Percentiles rank a stretch among this genome's conserved stretches.
These are phyloP conservation scores for Panulirus ornatus DNA, from an alignment of 1,140 invertebrate genomes.

Conservation along the genomic window DNA sequence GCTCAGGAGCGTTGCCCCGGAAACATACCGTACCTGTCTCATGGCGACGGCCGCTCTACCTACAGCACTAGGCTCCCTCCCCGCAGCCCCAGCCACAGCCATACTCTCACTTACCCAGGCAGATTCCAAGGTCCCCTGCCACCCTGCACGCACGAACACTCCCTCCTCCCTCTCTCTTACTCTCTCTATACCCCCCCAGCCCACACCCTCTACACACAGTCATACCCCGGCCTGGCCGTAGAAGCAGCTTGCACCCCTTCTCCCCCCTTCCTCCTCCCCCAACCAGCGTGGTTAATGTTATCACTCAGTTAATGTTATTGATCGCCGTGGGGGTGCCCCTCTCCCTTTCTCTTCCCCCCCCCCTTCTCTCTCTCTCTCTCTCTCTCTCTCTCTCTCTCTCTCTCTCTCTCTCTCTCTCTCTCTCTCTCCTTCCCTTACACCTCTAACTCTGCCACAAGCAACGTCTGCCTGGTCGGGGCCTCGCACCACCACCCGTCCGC, in stretches of 20 bases:
- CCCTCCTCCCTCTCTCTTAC: too few relatives aligned
- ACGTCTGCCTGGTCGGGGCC: too few relatives aligned
- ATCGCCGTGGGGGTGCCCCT: slow-evolving; percentile 16
- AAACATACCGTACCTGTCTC: slow-evolving; percentile 60
- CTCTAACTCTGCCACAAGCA: too few relatives aligned
- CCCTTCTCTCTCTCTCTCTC: not conserved
- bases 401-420: not conserved
- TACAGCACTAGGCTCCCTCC: not conserved
- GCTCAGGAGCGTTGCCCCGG: slow-evolving; percentile 42
- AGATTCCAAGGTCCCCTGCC: not conserved
- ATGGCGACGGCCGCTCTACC: slow-evolving; percentile 25
- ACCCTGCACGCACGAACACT: not conserved
- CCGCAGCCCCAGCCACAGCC: not conserved
- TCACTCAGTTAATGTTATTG: slow-evolving; percentile 57
- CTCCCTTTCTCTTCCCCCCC: not conserved
- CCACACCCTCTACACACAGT: not conserved
- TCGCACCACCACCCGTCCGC: too few relatives aligned
- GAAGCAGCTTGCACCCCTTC: not conserved
- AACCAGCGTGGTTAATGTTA: slow-evolving; percentile 47
- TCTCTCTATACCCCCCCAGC: too few relatives aligned
- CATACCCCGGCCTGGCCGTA: not conserved
- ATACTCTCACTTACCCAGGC: not conserved
- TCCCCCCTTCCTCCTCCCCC: not conserved
- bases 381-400: not conserved
- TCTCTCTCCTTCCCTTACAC: not conserved